A percentile compares a stretch with the other conserved stretches of the same genome.
Conservation (phyloP, 2,113 vertebrate species). For the Mionectes macconnelli region DNA sequence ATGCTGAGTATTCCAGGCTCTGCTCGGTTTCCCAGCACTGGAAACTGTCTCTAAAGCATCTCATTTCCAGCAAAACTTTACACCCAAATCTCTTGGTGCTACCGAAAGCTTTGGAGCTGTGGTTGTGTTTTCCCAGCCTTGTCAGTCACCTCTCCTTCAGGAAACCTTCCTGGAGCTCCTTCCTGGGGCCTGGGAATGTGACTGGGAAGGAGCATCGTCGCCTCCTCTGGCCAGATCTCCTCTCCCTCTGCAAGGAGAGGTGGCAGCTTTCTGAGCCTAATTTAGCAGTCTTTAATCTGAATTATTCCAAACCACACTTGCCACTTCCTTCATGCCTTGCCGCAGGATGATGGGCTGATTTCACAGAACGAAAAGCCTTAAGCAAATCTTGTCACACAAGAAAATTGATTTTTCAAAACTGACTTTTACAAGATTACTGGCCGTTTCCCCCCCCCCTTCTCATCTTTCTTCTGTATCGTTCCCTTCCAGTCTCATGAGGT, state of each 20-base stretch:
- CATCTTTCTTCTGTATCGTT: slow-evolving; percentile 20
- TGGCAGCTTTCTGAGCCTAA: slow-evolving; percentile 20
- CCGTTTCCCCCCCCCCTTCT: neutral
- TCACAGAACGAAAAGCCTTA: slow-evolving; percentile 59
- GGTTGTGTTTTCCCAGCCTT: neutral
- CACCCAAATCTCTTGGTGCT: neutral
- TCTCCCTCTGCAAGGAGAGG: neutral
- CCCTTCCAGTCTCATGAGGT: slow-evolving; percentile 54
- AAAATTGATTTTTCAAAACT: slow-evolving; percentile 70
- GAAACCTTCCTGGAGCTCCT: neutral
- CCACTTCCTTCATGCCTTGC: slow-evolving; percentile 43
- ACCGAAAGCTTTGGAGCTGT: neutral
- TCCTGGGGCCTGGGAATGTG: neutral
- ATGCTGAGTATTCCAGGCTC: neutral
- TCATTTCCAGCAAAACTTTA: neutral
- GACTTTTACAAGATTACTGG: slow-evolving; percentile 62
- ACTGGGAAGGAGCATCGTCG: neutral
- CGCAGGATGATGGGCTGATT: slow-evolving; percentile 62
- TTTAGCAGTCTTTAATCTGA: slow-evolving; percentile 67
- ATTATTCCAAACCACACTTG: slow-evolving; percentile 42
- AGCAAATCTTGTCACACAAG: slow-evolving; percentile 66
- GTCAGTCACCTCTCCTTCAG: neutral
- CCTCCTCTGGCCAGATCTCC: neutral
- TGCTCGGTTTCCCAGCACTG: rapidly evolving
- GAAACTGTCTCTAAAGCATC: neutral